phyloP scores from a whole-genome alignment of 2,113 vertebrate genomes.

The Notothenia rossii region DNA sequence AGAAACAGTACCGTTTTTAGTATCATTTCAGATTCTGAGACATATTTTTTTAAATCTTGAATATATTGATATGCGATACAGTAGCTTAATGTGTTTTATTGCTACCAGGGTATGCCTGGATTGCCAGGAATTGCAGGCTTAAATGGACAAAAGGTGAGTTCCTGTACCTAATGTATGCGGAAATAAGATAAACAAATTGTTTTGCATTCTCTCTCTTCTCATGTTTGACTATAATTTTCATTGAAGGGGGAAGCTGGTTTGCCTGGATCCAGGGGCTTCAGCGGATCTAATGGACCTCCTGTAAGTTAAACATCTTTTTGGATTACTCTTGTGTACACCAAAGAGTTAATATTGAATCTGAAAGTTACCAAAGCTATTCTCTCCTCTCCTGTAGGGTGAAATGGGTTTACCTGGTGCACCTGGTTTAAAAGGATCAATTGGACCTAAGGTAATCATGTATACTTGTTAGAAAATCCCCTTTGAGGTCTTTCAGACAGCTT shows the following conservation, averaged over 20 bases:
- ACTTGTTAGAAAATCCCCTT: background rate
- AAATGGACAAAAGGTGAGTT: conserved; percentile 80
- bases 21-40: background rate
- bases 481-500: conserved; percentile 15
- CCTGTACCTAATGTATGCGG: background rate
- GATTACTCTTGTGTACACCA: background rate
- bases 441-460: conserved; percentile 86
- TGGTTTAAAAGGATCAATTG: conserved; percentile 88
- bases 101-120: conserved; percentile 83
- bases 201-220: background rate
- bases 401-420: conserved; percentile 86
- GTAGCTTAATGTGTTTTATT: conserved; percentile 19
- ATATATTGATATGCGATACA: background rate
- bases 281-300: conserved; percentile 72
- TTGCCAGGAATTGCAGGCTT: conserved; percentile 80
- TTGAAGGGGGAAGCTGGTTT: conserved; percentile 82
- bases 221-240: conserved; percentile 33
- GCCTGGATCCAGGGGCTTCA: conserved; percentile 77
- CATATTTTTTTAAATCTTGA: background rate
- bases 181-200: background rate
- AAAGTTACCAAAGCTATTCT: background rate
- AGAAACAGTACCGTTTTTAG: background rate
- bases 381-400: conserved; percentile 84
- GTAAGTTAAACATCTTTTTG: conserved; percentile 66
- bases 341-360: background rate